A percentile compares a stretch with the other conserved stretches of the same genome.
These are phyloP conservation scores for Mastomys coucha DNA, from an alignment of 2,113 vertebrate species.

Conservation along the genomic window DNA sequence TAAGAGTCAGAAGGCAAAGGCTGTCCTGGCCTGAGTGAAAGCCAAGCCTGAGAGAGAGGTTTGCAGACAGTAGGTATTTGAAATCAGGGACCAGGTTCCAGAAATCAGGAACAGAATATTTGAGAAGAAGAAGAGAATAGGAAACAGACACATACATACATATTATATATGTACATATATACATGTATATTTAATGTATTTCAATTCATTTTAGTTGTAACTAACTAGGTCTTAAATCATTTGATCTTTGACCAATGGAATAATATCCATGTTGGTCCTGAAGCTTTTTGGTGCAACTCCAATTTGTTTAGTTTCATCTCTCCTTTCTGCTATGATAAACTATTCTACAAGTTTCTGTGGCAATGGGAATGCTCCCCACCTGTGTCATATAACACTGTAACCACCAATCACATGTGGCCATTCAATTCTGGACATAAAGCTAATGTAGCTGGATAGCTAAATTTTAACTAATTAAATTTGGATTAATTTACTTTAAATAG, in stretches of 20 bases:
- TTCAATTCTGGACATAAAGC: background rate
- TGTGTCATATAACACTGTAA: background rate
- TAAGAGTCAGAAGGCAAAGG: background rate
- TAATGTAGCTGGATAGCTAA: background rate
- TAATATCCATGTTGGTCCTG: background rate
- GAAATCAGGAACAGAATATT: background rate
- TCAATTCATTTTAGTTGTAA: background rate
- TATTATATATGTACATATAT: too few relatives aligned
- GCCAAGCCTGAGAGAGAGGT: background rate
- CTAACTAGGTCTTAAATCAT: background rate
- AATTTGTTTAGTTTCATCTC: background rate
- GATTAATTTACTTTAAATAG: constrained; percentile 34
- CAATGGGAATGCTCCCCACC: background rate
- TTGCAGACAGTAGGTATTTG: background rate
- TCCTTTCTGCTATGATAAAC: background rate
- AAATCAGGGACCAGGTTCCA: background rate
- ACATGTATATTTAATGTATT: background rate
- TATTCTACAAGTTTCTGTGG: constrained; percentile 14
- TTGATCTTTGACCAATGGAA: background rate
- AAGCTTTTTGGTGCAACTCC: background rate
- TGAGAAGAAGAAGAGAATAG: background rate
- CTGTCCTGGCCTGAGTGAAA: background rate
- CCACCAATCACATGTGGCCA: background rate
- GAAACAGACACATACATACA: background rate
- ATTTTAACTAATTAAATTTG: constrained; percentile 5